A percentile compares a stretch with the other conserved stretches of the same genome.
These are phyloP conservation scores for Lacerta agilis DNA, from an alignment of 2,797 vertebrate genomes.

Conservation along the genomic window DNA sequence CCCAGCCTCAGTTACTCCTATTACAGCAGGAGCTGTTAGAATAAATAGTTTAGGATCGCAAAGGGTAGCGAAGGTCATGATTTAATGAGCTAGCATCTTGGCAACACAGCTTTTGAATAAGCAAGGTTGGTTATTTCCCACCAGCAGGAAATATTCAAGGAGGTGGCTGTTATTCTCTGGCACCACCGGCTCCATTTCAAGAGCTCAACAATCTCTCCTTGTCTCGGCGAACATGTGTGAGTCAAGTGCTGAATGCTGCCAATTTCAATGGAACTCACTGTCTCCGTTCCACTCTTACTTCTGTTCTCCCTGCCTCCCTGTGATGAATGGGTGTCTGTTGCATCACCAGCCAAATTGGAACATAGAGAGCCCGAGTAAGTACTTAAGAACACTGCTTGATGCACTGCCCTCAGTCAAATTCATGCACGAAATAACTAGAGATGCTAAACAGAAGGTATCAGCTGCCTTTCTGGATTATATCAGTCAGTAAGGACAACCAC, in stretches of 20 bases:
- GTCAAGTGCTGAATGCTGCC: constrained; percentile 20
- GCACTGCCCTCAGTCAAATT: background rate
- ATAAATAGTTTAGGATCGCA: background rate
- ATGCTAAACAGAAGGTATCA: background rate
- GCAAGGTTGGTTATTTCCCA: constrained; percentile 11
- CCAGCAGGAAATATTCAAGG: constrained; percentile 23
- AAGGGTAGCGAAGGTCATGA: background rate
- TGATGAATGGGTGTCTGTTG: constrained; percentile 13
- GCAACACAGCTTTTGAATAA: constrained; percentile 6
- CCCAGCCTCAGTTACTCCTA: background rate
- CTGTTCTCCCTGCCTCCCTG: background rate
- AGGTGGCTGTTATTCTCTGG: constrained; percentile 21
- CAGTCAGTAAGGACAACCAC: background rate
- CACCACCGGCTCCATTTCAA: background rate
- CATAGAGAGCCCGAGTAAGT: background rate
- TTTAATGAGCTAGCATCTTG: constrained; percentile 21
- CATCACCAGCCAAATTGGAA: background rate
- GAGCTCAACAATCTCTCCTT: constrained; percentile 25
- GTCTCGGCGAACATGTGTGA: constrained; percentile 21
- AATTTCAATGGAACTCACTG: constrained; percentile 22
- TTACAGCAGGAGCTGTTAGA: background rate
- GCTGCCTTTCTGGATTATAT: background rate
- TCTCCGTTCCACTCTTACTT: constrained; percentile 16
- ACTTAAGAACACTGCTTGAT: background rate
- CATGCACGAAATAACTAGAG: background rate